Evolutionary conservation across 92 coral and sea anemone genomes (phyloP).

Genomic region (Paramuricea clavata): DNA sequence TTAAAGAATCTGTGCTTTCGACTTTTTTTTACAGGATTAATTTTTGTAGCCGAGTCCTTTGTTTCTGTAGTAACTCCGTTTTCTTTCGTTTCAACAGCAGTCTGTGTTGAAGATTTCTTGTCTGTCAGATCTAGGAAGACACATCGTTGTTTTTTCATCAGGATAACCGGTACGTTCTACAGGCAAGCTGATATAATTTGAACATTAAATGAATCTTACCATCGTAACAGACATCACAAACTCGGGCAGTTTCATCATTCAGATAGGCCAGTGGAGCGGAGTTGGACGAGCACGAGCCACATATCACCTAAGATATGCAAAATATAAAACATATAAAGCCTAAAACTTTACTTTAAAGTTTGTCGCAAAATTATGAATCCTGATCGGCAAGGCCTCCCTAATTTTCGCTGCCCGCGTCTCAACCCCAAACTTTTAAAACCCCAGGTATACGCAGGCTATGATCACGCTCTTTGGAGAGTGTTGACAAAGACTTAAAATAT

Average conservation of each 20-base stretch:
- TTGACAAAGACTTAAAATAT: no score
- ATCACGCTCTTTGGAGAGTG: no score
- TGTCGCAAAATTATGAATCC: no score
- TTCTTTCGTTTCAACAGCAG: background rate
- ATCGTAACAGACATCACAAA: constrained; percentile 91
- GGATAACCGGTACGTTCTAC: no score
- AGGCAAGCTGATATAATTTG: background rate
- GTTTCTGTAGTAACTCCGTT: background rate
- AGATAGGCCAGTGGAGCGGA: constrained; percentile 90
- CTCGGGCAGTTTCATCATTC: constrained; percentile 85
- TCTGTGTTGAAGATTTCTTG: background rate
- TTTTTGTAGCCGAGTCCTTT: background rate
- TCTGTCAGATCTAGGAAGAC: background rate
- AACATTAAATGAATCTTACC: background rate
- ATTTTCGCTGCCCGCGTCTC: background rate
- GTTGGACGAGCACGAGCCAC: constrained; percentile 94
- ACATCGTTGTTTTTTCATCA: background rate
- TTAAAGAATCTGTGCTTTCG: background rate
- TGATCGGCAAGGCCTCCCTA: no score
- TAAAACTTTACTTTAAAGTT: no score
- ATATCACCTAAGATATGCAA: constrained; percentile 77
- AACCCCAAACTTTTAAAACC: no score
- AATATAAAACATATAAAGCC: background rate
- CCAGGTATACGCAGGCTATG: no score
- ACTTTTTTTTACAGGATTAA: background rate